Evolutionary conservation across 2,888 invertebrate species (phyloP), one percentile per base, ranked within the genome.

Genomic region (Drosophila nr. perissopoda): DNA sequence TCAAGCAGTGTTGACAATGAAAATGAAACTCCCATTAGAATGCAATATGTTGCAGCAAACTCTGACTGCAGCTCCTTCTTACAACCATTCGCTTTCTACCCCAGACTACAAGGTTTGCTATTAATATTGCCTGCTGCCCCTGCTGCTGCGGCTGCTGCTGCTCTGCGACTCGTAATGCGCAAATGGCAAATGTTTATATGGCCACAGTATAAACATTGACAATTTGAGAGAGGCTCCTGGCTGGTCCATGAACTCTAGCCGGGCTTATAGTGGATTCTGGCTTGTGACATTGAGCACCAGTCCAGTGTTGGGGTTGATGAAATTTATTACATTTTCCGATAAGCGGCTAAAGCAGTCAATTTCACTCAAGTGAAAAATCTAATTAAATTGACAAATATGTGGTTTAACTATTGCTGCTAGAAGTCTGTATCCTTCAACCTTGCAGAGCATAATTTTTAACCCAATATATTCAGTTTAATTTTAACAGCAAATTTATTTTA

Each of bases 11-110:
- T 89, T 89, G 85, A 85, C 85, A 85, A 85, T 85, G 85, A 85
- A 87, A 85, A 84, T 89, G 85, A 85, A 85, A 76, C 84, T 89
- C 79, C 85, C 85, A 85, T 85, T 85, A 85, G 89, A 85, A 84
- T 85, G 85, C 90, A 85, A 85, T 85, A 85, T 85, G 90, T 89
- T 89, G 84, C 87, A 89, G 89, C 64, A 61, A 42, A 52, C 63
- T 18, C 61, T 25, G 33, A 18, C 42, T 33, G 57, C 34, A 33
- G 33, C 31, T 34, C 25, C 52, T 36, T 48, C 31, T 29, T 11
- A 11, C 13, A 25, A 0, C 6, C 18, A 25, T n/a, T 48, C 27
- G 31, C 13, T 10, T 16, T 27, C 52, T n/a, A n/a, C 5, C 45
- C 31, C 21, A 45, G 45, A 25, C 38, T 21, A 38, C 29, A 38